phyloP scores from a whole-genome alignment of 1,140 invertebrate species.

The Procambarus clarkii region DNA sequence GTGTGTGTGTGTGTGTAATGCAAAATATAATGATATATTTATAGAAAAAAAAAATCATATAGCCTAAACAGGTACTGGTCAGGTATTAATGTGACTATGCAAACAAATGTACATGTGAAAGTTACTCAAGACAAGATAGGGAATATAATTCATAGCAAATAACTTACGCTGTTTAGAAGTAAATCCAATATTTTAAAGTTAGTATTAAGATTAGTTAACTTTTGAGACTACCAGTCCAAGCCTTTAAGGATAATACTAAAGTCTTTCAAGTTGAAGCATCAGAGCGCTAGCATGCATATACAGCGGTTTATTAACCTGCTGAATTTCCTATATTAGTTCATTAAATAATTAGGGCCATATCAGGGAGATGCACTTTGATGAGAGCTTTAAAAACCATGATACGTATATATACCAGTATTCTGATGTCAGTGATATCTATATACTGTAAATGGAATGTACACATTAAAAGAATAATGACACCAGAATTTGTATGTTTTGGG shows the following conservation, averaged over 20 bases:
- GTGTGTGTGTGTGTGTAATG: background rate
- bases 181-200: background rate
- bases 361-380: background rate
- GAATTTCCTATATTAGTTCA: slow-evolving; percentile 9
- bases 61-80: background rate
- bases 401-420: background rate
- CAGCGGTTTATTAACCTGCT: background rate
- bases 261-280: slow-evolving; percentile 1
- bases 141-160: background rate
- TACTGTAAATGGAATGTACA: background rate
- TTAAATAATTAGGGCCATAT: slow-evolving; percentile 14
- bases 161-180: background rate
- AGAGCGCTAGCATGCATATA: slow-evolving; percentile 3
- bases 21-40: background rate
- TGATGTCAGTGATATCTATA: background rate
- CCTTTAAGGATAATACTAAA: slow-evolving; percentile 9
- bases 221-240: slow-evolving; percentile 16
- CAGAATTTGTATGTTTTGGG: background rate
- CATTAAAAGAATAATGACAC: background rate
- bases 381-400: background rate
- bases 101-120: background rate
- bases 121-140: no score
- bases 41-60: background rate
- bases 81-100: background rate
- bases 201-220: slow-evolving; percentile 9